phyloP scores from a whole-genome alignment of 2,888 invertebrate species.

The Branchipolynoe longqiensis region DNA sequence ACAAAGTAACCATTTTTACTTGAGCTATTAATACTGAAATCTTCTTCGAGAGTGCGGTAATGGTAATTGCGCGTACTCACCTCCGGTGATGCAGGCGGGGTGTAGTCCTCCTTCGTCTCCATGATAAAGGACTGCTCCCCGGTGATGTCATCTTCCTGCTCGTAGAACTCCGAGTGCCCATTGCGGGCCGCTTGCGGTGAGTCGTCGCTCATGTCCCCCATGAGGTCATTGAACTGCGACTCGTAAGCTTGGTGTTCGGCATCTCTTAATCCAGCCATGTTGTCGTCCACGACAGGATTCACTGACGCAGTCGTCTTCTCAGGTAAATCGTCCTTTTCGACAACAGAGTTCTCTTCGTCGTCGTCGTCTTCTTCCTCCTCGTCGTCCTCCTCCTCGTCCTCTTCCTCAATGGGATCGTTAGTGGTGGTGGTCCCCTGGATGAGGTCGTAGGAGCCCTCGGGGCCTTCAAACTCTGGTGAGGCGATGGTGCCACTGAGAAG shows the following conservation, averaged over 20 bases:
- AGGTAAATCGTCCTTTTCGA: conserved; percentile 44
- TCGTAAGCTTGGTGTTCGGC: conserved; percentile 37
- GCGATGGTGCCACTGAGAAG: conserved; percentile 14
- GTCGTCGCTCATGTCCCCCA: background rate
- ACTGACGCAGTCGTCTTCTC: background rate
- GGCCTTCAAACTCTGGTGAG: conserved; percentile 8
- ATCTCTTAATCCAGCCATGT: conserved; percentile 16
- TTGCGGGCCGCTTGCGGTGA: background rate
- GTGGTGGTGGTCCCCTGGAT: background rate
- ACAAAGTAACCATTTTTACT: no score
- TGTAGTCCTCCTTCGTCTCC: background rate
- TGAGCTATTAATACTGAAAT: no score
- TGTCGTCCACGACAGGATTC: background rate
- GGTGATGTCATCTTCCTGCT: background rate
- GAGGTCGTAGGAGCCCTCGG: conserved; percentile 39
- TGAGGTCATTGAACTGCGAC: conserved; percentile 35
- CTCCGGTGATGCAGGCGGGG: conserved; percentile 32
- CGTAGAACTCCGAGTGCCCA: conserved; percentile 30
- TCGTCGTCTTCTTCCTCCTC: conserved; percentile 46
- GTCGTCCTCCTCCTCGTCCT: conserved; percentile 44
- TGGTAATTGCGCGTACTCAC: no score
- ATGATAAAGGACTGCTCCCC: background rate
- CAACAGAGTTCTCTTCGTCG: conserved; percentile 46
- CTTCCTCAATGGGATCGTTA: background rate
- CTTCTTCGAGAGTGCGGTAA: no score